Conservation (phyloP, 2,888 invertebrate genomes). For the Drosophila histrio region DNA sequence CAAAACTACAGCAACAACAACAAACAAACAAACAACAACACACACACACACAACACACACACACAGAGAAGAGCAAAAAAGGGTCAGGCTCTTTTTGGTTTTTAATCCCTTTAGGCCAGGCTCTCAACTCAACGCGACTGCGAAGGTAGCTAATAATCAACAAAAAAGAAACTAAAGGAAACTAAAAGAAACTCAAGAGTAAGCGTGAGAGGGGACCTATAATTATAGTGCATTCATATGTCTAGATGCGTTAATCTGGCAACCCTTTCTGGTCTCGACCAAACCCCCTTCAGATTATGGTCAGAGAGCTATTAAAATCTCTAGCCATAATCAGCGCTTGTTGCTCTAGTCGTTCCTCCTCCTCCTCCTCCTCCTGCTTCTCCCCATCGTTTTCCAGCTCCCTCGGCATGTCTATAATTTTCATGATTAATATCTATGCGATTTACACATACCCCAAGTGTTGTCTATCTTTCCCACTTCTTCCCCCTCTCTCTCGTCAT, state of each 20-base stretch:
- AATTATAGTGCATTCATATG: conserved; percentile 46
- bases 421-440: conserved; percentile 76
- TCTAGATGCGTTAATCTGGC: conserved; percentile 65
- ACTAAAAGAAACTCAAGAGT: conserved; percentile 16
- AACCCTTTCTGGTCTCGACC: conserved; percentile 52
- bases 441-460: conserved; percentile 64
- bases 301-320: conserved; percentile 73
- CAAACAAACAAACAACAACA: conserved; percentile 49
- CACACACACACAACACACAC: conserved; percentile 31
- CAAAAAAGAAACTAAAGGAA: conserved; percentile 26
- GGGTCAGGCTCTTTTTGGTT: conserved; percentile 39
- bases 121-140: conserved; percentile 19
- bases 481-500: conserved; percentile 36
- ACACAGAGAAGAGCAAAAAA: conserved; percentile 18
- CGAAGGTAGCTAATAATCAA: conserved; percentile 75
- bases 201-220: conserved; percentile 31
- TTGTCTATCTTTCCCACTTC: not conserved
- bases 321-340: conserved; percentile 68
- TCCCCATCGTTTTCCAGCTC: conserved; percentile 8
- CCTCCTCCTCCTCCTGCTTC: conserved; percentile 10
- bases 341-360: conserved; percentile 14
- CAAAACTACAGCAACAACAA: conserved; percentile 61
- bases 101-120: conserved; percentile 69
- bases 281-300: conserved; percentile 60
- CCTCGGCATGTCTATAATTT: conserved; percentile 71